These are phyloP conservation scores for Actias luna DNA, from an alignment of 2,888 invertebrate species.

Conservation along the genomic window DNA sequence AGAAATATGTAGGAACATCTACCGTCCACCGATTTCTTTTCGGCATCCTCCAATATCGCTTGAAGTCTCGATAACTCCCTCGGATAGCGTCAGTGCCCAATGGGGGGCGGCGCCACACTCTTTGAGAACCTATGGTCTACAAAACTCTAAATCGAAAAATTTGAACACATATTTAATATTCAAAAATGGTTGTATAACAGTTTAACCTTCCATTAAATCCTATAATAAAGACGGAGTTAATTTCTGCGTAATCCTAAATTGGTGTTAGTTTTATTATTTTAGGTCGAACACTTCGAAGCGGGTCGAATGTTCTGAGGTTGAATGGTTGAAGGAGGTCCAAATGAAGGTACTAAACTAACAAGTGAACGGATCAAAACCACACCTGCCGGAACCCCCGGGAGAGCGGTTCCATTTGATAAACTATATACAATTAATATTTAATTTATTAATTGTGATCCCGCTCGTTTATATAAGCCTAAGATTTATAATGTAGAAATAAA, in stretches of 20 bases:
- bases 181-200: not conserved
- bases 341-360: constrained; percentile 4
- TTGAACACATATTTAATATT: constrained; percentile 1
- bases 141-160: too few relatives aligned
- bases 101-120: too few relatives aligned
- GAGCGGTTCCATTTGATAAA: not conserved
- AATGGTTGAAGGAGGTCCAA: constrained; percentile 2
- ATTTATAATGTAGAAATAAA: too few relatives aligned
- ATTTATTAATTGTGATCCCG: not conserved
- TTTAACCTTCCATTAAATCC: constrained; percentile 5
- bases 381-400: not conserved
- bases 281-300: constrained; percentile 16
- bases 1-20: too few relatives aligned
- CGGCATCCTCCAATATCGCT: too few relatives aligned
- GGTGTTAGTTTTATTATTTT: constrained; percentile 16
- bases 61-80: too few relatives aligned
- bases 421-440: constrained; percentile 3
- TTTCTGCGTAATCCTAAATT: constrained; percentile 6
- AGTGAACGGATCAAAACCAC: constrained; percentile 1
- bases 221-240: not conserved
- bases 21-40: too few relatives aligned
- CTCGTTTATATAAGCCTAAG: not conserved
- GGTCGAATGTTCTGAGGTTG: constrained; percentile 7
- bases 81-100: too few relatives aligned
- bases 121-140: too few relatives aligned